Conservation (phyloP, 2,797 vertebrate genomes). For the Gobionotothen gibberifrons region DNA sequence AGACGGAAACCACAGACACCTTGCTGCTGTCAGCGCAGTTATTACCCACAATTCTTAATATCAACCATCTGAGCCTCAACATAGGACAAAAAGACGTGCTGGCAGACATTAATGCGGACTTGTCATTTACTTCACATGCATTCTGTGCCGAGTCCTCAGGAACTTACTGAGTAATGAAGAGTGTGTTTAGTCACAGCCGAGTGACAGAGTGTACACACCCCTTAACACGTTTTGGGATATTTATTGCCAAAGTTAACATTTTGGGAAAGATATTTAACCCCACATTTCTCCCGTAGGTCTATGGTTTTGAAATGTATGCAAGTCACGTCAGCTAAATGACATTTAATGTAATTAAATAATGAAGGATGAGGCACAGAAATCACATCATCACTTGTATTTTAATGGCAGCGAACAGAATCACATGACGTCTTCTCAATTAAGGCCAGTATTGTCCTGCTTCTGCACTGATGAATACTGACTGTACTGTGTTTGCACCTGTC, state of each 20-base stretch:
- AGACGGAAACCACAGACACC: slow-evolving; percentile 15
- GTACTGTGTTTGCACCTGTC: background rate
- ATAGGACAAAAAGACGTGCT: too few relatives aligned
- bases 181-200: background rate
- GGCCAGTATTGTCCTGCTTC: slow-evolving; percentile 1
- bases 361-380: slow-evolving; percentile 9
- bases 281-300: too few relatives aligned
- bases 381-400: background rate
- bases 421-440: background rate
- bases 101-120: background rate
- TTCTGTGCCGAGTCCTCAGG: background rate
- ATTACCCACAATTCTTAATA: background rate
- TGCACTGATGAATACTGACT: slow-evolving; percentile 6
- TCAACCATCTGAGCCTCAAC: background rate
- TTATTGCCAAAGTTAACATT: too few relatives aligned
- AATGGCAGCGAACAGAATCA: slow-evolving; percentile 4
- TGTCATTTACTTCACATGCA: slow-evolving; percentile 6
- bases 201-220: background rate
- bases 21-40: background rate
- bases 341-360: background rate
- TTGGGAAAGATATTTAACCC: too few relatives aligned
- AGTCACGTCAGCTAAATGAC: too few relatives aligned
- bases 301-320: too few relatives aligned
- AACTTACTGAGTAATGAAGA: background rate
- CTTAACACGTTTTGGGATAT: too few relatives aligned